Base-by-base conservation (phyloP, 2,888 invertebrate species). In the Anthophora plumipes region DNA sequence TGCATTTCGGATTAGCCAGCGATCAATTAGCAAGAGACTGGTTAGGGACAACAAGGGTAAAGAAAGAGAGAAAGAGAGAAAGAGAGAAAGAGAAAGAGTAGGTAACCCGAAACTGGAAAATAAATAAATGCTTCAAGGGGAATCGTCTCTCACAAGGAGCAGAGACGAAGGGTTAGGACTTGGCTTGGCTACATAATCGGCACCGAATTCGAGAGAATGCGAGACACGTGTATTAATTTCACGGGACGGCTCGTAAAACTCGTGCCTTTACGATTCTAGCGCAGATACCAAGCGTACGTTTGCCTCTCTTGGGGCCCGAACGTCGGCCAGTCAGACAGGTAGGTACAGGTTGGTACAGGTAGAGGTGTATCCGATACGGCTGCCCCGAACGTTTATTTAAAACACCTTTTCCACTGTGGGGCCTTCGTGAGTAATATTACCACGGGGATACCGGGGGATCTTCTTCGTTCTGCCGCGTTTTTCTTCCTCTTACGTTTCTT, bases 171-270 rank as follows among this genome's bases (percentile, higher is more conserved):
- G 68, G n/a, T 74, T 69, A 69, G 57, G 69, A 74, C 74, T 70
- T 55, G 74, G 63, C 50, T 67, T 64, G 84, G 79, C 64, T 81
- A 80, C 82, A 85, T 85, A 89, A 90, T 90, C 88, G 89, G 87
- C 90, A 89, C 89, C 91, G 86, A 92, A 92, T 92, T 92, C 88
- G 87, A 90, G 91, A 85, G 90, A 90, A 90, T 89, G 89, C 90
- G 82, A 91, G 91, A 92, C 91, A 91, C 91, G 91, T 91, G 91
- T 91, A 91, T 91, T 92, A 91, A 93, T 92, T 92, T 92, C 91
- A 90, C 84, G 88, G 87, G 90, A 91, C 90, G 90, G 91, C 90
- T 93, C 93, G 91, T 93, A 93, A 93, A 92, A 89, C 88, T 87
- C 88, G 86, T 87, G 88, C 88, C 89, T 91, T 91, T 91, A 92